Evolutionary conservation across 2,797 vertebrate species (phyloP).

Genomic region (Erithacus rubecula): DNA sequence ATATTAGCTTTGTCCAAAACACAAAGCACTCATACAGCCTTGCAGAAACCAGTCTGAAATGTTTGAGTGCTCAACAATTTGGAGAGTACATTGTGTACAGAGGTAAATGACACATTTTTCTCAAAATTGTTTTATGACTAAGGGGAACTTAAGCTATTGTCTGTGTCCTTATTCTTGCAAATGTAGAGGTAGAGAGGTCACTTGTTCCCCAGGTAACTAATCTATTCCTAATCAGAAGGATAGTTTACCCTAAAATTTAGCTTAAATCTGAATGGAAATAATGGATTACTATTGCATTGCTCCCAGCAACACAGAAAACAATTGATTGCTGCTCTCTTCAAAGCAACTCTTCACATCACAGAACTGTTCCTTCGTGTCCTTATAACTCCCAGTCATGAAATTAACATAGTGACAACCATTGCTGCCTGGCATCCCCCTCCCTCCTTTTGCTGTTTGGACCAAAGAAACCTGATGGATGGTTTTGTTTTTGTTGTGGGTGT

Average conservation of each 20-base stretch:
- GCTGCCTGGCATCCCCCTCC: neutral
- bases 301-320: neutral
- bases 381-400: neutral
- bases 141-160: neutral
- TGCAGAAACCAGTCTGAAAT: neutral
- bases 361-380: neutral
- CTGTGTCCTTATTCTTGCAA: neutral
- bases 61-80: neutral
- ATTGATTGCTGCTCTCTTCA: neutral
- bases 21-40: neutral
- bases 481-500: accelerated
- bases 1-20: neutral
- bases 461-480: neutral
- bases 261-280: neutral
- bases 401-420: accelerated
- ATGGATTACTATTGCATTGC: neutral
- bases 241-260: neutral
- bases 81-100: neutral
- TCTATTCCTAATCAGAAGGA: neutral
- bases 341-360: accelerated
- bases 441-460: neutral
- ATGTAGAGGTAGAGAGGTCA: neutral
- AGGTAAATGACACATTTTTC: neutral
- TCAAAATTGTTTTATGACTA: neutral
- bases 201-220: neutral